Percentiles rank a stretch among this genome's conserved stretches.
These are phyloP conservation scores for Schizopygopsis malacanthus DNA, from an alignment of 2,797 vertebrate genomes.

Conservation along the genomic window DNA sequence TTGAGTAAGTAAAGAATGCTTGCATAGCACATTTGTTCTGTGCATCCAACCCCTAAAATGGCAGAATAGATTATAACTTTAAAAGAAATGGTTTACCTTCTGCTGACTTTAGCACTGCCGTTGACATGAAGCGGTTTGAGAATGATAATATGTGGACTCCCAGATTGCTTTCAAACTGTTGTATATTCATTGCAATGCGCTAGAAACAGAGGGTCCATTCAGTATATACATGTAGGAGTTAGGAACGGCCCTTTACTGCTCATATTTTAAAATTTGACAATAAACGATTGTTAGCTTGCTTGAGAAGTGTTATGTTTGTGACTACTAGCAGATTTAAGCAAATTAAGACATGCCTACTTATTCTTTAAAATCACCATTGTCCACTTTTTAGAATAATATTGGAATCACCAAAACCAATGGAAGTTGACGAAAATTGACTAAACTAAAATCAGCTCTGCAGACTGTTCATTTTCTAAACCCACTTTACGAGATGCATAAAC, in stretches of 20 bases:
- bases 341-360: neutral
- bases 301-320: neutral
- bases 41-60: neutral
- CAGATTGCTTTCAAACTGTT: conserved; percentile 35
- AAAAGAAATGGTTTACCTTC: conserved; percentile 48
- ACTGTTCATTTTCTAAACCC: neutral
- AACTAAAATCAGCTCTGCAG: neutral
- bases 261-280: conserved; percentile 28
- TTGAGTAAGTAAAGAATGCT: neutral
- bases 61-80: neutral
- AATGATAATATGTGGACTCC: conserved; percentile 7
- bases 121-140: conserved; percentile 7
- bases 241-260: conserved; percentile 31
- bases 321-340: conserved; percentile 11
- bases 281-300: conserved; percentile 27
- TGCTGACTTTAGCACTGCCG: conserved; percentile 25
- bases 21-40: neutral
- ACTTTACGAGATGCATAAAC: neutral
- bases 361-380: neutral
- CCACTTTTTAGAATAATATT: neutral
- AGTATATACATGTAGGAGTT: conserved; percentile 45
- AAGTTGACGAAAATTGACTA: neutral
- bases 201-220: conserved; percentile 57
- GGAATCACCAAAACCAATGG: neutral
- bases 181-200: conserved; percentile 47